These are phyloP conservation scores for Rhamnusium bicolor DNA, from an alignment of 2,888 invertebrate genomes.

Conservation along the genomic window DNA sequence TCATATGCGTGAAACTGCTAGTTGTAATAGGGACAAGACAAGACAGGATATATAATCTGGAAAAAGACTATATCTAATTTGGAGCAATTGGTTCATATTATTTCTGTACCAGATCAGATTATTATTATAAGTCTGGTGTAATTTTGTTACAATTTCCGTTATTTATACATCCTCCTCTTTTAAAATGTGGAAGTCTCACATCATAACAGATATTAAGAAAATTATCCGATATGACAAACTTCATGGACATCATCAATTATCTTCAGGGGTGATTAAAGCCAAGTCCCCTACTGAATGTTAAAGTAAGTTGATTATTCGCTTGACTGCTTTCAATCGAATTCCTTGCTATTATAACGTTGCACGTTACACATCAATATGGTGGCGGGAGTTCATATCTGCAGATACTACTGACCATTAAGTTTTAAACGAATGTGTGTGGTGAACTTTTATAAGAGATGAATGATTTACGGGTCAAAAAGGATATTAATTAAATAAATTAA, in stretches of 20 bases:
- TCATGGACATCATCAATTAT: neutral
- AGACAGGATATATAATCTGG: too few relatives aligned
- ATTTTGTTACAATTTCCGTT: too few relatives aligned
- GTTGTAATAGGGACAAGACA: too few relatives aligned
- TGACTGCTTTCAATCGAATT: neutral
- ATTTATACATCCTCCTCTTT: too few relatives aligned
- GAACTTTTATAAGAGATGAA: neutral
- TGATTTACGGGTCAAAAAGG: too few relatives aligned
- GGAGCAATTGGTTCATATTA: too few relatives aligned
- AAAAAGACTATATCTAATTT: too few relatives aligned
- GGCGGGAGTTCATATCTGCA: neutral
- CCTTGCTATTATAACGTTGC: neutral
- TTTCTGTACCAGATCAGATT: too few relatives aligned
- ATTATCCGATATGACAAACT: neutral
- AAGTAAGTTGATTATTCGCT: neutral
- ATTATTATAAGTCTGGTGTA: too few relatives aligned
- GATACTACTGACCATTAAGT: neutral
- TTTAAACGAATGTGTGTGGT: neutral
- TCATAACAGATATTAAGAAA: neutral
- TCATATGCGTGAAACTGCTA: too few relatives aligned
- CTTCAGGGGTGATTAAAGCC: neutral
- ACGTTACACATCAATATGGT: neutral
- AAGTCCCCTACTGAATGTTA: neutral
- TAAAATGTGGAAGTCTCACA: too few relatives aligned
- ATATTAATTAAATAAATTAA: too few relatives aligned